Conservation (phyloP, 2,113 vertebrate genomes). For the Hippocampus abdominalis region DNA sequence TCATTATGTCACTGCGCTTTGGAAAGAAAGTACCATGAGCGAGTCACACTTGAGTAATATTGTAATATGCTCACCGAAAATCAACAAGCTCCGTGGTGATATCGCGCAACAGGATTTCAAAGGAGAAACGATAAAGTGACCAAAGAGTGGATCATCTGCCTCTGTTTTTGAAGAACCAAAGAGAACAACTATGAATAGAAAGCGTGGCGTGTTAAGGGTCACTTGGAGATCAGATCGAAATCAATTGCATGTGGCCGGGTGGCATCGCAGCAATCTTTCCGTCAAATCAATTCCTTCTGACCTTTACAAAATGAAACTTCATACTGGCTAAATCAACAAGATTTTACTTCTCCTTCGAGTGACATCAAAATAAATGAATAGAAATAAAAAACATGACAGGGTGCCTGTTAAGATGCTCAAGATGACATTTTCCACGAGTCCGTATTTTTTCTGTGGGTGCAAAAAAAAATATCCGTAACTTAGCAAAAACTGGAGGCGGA, state of each 20-base stretch:
- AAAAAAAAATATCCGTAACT: background rate
- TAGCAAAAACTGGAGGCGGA: constrained; percentile 37
- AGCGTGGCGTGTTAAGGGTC: background rate
- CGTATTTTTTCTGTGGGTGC: no score
- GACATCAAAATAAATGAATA: no score
- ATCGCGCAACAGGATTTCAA: background rate
- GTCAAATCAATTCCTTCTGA: no score
- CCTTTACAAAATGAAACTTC: no score
- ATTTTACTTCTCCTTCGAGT: no score
- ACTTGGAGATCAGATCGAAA: no score
- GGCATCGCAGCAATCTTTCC: no score
- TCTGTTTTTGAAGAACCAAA: background rate
- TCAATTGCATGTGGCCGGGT: no score
- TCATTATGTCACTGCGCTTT: constrained; percentile 14
- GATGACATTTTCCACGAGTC: no score
- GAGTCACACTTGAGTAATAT: background rate
- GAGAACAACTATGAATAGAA: constrained; percentile 37
- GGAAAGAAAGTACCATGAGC: background rate
- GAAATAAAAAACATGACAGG: no score
- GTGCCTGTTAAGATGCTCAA: no score
- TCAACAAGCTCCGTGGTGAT: background rate
- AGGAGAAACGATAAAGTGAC: background rate
- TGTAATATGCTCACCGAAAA: background rate
- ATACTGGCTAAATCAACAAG: no score
- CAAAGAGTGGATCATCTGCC: background rate